Conservation (phyloP, 2,888 invertebrate species). For the Clitarchus hookeri region DNA sequence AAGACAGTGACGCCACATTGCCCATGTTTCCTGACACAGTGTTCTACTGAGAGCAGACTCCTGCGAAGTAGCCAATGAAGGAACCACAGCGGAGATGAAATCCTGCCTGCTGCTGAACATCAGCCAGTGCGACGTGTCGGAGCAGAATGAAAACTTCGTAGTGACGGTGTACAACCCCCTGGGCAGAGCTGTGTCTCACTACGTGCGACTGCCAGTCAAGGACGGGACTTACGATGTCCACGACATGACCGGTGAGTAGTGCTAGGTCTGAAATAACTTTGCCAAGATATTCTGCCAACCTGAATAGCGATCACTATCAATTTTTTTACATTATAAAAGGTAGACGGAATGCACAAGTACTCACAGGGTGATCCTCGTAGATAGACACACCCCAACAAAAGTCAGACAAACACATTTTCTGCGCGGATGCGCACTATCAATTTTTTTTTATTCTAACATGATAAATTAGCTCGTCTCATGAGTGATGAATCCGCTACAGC, state of each 20-base stretch:
- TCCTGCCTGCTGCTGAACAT: slow-evolving; percentile 73
- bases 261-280: too few relatives aligned
- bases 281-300: too few relatives aligned
- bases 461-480: too few relatives aligned
- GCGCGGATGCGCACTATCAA: too few relatives aligned
- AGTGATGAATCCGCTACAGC: too few relatives aligned
- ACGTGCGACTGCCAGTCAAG: slow-evolving; percentile 67
- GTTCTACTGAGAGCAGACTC: neutral
- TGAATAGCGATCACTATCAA: too few relatives aligned
- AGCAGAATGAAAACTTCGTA: slow-evolving; percentile 64
- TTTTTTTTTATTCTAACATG: too few relatives aligned
- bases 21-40: neutral
- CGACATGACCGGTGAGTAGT: neutral
- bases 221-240: slow-evolving; percentile 62
- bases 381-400: too few relatives aligned
- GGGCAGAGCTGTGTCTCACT: slow-evolving; percentile 63
- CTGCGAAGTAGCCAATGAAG: neutral
- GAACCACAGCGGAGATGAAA: slow-evolving; percentile 41
- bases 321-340: too few relatives aligned
- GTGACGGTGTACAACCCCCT: slow-evolving; percentile 84
- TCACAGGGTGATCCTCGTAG: too few relatives aligned
- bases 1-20: neutral
- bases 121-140: slow-evolving; percentile 72
- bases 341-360: too few relatives aligned
- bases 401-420: too few relatives aligned